Evolutionary conservation across 2,113 vertebrate species (phyloP), one percentile per base, ranked within the genome.

Genomic region (Ophiodon elongatus): DNA sequence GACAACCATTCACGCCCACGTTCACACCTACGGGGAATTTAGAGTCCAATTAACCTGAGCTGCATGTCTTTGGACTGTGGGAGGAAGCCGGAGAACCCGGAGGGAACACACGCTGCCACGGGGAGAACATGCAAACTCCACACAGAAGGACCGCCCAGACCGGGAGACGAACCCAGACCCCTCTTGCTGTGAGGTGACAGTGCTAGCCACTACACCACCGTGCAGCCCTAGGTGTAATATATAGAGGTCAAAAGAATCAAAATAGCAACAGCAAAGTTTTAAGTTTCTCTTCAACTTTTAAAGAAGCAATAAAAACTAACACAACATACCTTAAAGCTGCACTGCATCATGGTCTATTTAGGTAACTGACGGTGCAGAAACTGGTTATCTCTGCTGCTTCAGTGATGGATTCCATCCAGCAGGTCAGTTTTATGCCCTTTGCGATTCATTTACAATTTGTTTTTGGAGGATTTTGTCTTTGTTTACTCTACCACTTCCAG

Each of bases 141-240:
- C n/a, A n/a, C n/a, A n/a, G n/a, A n/a, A n/a, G n/a, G n/a, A n/a
- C n/a, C n/a, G n/a, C n/a, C n/a, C n/a, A n/a, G n/a, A n/a, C n/a
- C n/a, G n/a, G n/a, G n/a, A n/a, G n/a, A n/a, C n/a, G n/a, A n/a
- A n/a, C n/a, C n/a, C n/a, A n/a, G n/a, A n/a, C n/a, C n/a, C n/a
- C n/a, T n/a, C n/a, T n/a, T n/a, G n/a, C n/a, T n/a, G n/a, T n/a
- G n/a, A n/a, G n/a, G n/a, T n/a, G n/a, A n/a, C n/a, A n/a, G n/a
- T n/a, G n/a, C n/a, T n/a, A n/a, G n/a, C n/a, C n/a, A n/a, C n/a
- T n/a, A n/a, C n/a, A n/a, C n/a, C n/a, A n/a, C n/a, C n/a, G n/a
- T n/a, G n/a, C n/a, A n/a, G n/a, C n/a, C n/a, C n/a, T 47, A 77
- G 21, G 21, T 75, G 64, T 66, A 29, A 73, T 39, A 47, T 25